Conservation (phyloP, 2,888 invertebrate genomes). For the Idaea dimidiata region DNA sequence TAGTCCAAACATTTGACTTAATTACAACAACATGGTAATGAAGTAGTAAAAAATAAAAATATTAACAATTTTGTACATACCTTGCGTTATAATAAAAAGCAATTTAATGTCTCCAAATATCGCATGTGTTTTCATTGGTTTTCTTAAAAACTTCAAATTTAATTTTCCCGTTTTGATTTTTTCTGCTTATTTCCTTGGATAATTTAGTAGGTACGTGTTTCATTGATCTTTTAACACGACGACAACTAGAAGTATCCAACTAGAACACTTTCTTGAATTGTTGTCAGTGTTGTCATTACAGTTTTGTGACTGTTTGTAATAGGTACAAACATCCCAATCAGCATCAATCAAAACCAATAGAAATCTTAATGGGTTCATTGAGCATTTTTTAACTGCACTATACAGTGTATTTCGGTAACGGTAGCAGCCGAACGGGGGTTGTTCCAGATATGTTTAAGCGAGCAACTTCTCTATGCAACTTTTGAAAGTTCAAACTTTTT, state of each 20-base stretch:
- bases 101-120: constrained; percentile 27
- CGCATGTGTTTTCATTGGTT: neutral
- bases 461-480: no score
- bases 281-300: neutral
- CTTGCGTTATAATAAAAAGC: constrained; percentile 24
- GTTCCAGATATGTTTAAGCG: no score
- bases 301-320: constrained; percentile 1
- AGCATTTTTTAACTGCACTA: neutral
- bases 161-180: no score
- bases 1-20: no score
- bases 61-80: neutral
- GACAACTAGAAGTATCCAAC: neutral
- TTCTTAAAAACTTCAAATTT: neutral
- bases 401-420: no score
- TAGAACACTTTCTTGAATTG: neutral
- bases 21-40: neutral
- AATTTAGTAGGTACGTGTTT: neutral
- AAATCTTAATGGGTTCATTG: neutral
- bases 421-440: no score
- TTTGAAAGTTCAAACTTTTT: no score
- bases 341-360: constrained; percentile 2
- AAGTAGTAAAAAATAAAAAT: neutral
- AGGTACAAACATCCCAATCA: neutral
- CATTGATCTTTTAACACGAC: neutral
- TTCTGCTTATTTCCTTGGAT: no score